Percentiles rank a stretch among this genome's conserved stretches.
These are phyloP conservation scores for Columba guinea DNA, from an alignment of 2,797 vertebrate species.

Conservation along the genomic window DNA sequence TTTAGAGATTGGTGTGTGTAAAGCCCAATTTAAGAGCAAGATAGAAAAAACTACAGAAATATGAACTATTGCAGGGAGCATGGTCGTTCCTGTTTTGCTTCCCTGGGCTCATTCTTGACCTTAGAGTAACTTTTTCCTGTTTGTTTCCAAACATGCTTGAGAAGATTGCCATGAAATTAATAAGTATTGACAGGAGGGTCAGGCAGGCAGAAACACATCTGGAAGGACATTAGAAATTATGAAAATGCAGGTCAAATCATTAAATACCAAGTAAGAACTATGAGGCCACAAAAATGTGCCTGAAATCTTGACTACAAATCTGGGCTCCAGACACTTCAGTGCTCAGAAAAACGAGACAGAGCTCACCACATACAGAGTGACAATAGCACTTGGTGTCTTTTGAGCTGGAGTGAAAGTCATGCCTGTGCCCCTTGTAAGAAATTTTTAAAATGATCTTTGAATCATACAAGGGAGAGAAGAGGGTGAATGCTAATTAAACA, in stretches of 20 bases:
- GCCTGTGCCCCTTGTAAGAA: not conserved
- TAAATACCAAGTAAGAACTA: slow-evolving; percentile 3
- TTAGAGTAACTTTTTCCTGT: slow-evolving; percentile 40
- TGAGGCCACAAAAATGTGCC: slow-evolving; percentile 16
- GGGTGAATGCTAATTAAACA: not conserved
- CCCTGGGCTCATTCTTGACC: slow-evolving; percentile 39
- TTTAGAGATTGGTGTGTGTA: not conserved
- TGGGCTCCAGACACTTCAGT: slow-evolving; percentile 26
- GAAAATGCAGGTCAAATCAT: slow-evolving; percentile 35
- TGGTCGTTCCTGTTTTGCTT: slow-evolving; percentile 7
- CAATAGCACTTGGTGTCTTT: not conserved
- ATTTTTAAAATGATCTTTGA: not conserved
- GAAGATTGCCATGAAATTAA: slow-evolving; percentile 64
- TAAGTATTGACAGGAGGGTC: slow-evolving; percentile 66
- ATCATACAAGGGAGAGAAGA: not conserved
- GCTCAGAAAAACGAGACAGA: not conserved
- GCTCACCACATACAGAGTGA: not conserved
- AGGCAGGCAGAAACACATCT: slow-evolving; percentile 57
- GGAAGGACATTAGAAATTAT: slow-evolving; percentile 37
- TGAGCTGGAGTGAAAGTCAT: not conserved
- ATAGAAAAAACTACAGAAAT: not conserved
- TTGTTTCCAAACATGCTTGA: slow-evolving; percentile 61
- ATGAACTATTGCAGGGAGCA: not conserved
- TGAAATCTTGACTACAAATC: slow-evolving; percentile 16
- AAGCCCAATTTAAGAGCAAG: not conserved